Evolutionary conservation across 2,797 vertebrate species (phyloP).

Genomic region (Hydrocynus forskahlii): DNA sequence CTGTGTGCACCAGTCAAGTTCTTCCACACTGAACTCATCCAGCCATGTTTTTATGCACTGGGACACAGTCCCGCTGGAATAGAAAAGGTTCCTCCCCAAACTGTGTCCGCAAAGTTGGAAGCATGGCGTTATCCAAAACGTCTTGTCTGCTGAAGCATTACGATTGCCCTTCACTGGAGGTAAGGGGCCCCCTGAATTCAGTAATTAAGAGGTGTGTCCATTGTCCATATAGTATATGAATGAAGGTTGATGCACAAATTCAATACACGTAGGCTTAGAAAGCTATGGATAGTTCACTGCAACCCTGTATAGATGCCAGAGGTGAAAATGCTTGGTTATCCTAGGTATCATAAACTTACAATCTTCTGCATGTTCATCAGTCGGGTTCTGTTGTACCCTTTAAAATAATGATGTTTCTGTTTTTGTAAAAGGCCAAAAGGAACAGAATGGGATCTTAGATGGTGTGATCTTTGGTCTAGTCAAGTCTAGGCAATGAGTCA

Average conservation of each 20-base stretch:
- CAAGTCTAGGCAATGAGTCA: conserved; percentile 19
- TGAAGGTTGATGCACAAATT: not conserved
- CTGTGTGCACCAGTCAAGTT: too few species aligned
- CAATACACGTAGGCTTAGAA: not conserved
- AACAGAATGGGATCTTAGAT: not conserved
- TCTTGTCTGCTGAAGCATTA: too few species aligned
- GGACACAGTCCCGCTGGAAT: too few species aligned
- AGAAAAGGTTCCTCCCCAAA: too few species aligned
- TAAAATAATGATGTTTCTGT: not conserved
- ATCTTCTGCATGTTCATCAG: not conserved
- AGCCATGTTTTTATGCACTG: not conserved
- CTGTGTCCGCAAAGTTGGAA: too few species aligned
- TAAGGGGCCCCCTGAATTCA: too few species aligned
- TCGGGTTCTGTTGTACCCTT: not conserved
- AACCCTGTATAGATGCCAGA: not conserved
- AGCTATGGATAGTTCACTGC: not conserved
- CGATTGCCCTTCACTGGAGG: too few species aligned
- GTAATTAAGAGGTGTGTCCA: too few species aligned
- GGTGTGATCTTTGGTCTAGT: not conserved
- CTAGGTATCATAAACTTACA: not conserved
- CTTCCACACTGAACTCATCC: not conserved
- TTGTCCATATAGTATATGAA: not conserved
- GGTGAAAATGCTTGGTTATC: not conserved
- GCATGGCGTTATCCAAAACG: too few species aligned
- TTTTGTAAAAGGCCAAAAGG: not conserved